Base-by-base conservation (phyloP, 2,888 invertebrate genomes). In the Horisme vitalbata region DNA sequence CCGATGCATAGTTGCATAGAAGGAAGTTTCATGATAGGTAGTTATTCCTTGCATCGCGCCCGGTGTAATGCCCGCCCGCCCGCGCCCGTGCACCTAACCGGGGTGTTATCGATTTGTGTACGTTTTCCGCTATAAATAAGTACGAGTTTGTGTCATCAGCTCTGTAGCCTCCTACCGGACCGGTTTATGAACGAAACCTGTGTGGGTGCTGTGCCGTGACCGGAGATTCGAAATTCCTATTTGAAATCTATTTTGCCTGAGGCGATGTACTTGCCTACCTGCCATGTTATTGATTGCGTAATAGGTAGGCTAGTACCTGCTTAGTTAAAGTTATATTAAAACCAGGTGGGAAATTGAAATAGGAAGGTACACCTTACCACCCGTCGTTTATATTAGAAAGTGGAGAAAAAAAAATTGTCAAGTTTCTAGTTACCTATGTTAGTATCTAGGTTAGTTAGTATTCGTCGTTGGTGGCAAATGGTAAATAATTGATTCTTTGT, bases 101-200 rank as follows among this genome's bases (percentile, higher is more conserved):
- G 53, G 68, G 64, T 78, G 70, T 79, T 87, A 86, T 86, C 82
- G 85, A 86, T 87, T 86, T 84, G 82, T 86, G 67, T 84, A 83
- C 78, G 78, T 84, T 85, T 83, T 79, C 67, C 75, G 77, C 85
- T 85, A 81, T 82, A 83, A 85, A 85, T 86, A 86, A 83, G 79
- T 77, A 70, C 75, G 66, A 80, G 79, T 86, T 85, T 85, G 82
- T 84, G 80, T 83, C 82, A 83, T 79, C 78, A 75, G 61, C 57
- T 65, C 65, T 47, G 68, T 63, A 62, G 61, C 59, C 63, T 52
- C 69, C 65, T 62, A 61, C 59, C 62, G 65, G 76, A 85, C 85
- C 85, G 85, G 86, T 87, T 85, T 77, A 60, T 61, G 70, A 69
- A 73, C 71, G 67, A 72, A 76, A 79, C 82, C 71, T 71, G 81